A percentile compares a stretch with the other conserved stretches of the same genome.
These are phyloP conservation scores for Nomada hirtipes DNA, from an alignment of 2,888 invertebrate species.

Conservation along the genomic window DNA sequence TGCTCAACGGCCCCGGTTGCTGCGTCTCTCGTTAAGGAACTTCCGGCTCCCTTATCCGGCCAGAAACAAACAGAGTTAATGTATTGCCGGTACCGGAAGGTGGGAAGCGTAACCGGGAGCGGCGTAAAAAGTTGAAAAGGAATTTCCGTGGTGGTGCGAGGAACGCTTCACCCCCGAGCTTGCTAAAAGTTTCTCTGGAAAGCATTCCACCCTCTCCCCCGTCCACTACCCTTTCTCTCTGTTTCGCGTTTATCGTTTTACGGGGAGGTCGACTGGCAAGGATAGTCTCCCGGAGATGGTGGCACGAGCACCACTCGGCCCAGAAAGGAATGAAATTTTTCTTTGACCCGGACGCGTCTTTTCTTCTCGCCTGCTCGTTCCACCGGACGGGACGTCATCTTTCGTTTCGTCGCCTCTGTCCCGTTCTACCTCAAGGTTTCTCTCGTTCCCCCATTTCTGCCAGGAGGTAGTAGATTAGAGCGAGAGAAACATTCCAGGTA, in stretches of 20 bases:
- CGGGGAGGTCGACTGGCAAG: conserved; percentile 12
- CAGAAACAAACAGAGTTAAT: conserved; percentile 50
- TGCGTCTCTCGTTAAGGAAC: conserved; percentile 44
- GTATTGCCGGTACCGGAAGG: conserved; percentile 32
- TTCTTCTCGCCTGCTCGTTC: conserved; percentile 33
- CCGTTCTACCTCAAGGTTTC: neutral
- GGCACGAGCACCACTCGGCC: conserved; percentile 21
- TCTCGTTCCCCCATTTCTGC: neutral
- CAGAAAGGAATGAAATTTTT: conserved; percentile 66
- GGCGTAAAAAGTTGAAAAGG: conserved; percentile 36
- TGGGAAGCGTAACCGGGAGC: neutral
- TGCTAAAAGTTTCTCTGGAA: conserved; percentile 21
- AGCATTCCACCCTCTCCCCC: neutral
- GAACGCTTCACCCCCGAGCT: neutral
- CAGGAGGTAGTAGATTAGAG: neutral
- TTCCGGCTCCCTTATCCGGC: conserved; percentile 26
- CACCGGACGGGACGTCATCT: conserved; percentile 9
- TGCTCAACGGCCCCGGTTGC: conserved; percentile 4
- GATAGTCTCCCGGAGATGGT: neutral
- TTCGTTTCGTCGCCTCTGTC: conserved; percentile 3
- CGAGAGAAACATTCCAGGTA: conserved; percentile 20
- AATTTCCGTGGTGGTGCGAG: conserved; percentile 37
- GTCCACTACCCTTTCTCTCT: neutral
- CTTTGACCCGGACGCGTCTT: conserved; percentile 49
- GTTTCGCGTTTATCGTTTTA: conserved; percentile 45